phyloP scores from a whole-genome alignment of 2,888 invertebrate genomes.

The Athripsodes cinereus region DNA sequence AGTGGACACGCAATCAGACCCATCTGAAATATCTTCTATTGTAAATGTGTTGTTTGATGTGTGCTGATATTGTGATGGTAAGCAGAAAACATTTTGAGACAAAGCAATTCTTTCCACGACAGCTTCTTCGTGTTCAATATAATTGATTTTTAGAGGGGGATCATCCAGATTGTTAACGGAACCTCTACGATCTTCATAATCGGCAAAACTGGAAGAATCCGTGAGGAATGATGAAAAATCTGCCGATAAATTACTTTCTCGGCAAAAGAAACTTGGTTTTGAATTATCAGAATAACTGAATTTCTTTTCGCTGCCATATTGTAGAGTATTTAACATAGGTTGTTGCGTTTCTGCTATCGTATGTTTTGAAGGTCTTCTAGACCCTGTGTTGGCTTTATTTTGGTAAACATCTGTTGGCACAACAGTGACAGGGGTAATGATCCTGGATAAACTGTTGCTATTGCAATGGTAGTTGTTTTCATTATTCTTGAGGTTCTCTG shows the following conservation, averaged over 20 bases:
- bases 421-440: constrained; percentile 42
- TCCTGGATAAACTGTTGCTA: constrained; percentile 49
- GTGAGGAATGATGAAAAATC: constrained; percentile 47
- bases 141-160: constrained; percentile 30
- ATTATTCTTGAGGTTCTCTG: constrained; percentile 7
- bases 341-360: constrained; percentile 43
- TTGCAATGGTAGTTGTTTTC: constrained; percentile 40
- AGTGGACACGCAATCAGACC: constrained; percentile 45
- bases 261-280: constrained; percentile 21
- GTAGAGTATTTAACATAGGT: constrained; percentile 33
- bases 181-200: constrained; percentile 44
- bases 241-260: constrained; percentile 30
- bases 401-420: constrained; percentile 36
- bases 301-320: constrained; percentile 25
- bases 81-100: constrained; percentile 43
- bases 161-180: constrained; percentile 31
- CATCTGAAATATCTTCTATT: constrained; percentile 12
- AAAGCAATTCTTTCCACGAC: constrained; percentile 44
- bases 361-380: constrained; percentile 36
- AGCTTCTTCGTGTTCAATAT: constrained; percentile 33
- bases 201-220: constrained; percentile 48
- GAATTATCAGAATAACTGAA: constrained; percentile 26
- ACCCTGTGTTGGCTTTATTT: constrained; percentile 33
- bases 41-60: constrained; percentile 26
- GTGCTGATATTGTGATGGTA: constrained; percentile 32